Evolutionary conservation across 2,113 vertebrate genomes (phyloP).

Genomic region (Aptenodytes forsteri): DNA sequence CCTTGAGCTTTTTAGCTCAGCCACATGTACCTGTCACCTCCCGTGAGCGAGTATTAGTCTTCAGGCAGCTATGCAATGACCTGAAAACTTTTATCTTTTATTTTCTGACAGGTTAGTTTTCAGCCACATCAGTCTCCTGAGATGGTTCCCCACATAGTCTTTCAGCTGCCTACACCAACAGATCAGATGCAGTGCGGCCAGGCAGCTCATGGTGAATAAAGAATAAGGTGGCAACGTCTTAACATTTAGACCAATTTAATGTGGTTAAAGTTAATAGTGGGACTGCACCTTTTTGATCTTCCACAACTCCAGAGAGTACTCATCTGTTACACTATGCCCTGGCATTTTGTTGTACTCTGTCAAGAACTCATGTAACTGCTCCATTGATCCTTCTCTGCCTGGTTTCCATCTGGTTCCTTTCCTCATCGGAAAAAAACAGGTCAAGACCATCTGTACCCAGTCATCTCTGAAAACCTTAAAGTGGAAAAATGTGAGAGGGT

Average conservation of each 20-base stretch:
- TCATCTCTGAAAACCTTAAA: neutral
- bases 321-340: neutral
- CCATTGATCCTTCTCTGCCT: neutral
- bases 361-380: neutral
- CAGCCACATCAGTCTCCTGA: neutral
- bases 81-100: neutral
- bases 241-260: neutral
- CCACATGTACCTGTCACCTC: neutral
- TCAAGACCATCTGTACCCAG: neutral
- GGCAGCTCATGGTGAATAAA: neutral
- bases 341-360: neutral
- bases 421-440: neutral
- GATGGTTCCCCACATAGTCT: neutral
- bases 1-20: neutral
- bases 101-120: slow-evolving; percentile 1
- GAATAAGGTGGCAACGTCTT: neutral
- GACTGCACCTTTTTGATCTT: neutral
- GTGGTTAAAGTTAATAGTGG: neutral
- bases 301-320: neutral
- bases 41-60: neutral
- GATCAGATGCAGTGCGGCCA: neutral
- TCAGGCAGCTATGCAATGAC: neutral
- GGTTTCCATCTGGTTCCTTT: neutral
- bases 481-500: neutral
- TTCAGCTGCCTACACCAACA: neutral